phyloP scores from a whole-genome alignment of 1,140 invertebrate species.

The Leptestheria dahalacensis region DNA sequence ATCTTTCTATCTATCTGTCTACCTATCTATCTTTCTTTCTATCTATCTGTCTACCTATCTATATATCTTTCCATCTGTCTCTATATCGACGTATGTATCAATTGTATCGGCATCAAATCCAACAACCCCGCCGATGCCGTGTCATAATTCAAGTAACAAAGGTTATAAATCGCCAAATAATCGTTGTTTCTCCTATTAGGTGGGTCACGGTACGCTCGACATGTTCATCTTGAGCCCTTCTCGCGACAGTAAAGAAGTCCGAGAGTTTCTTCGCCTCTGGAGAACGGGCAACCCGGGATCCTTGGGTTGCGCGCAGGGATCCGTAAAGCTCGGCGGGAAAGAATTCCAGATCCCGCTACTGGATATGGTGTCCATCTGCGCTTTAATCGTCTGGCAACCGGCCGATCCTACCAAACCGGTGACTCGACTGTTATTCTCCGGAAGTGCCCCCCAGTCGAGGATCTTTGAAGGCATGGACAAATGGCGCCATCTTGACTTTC shows the following conservation, averaged over 20 bases:
- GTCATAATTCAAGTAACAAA: too few species aligned
- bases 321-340: constrained; percentile 31
- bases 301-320: constrained; percentile 47
- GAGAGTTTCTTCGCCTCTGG: constrained; percentile 84
- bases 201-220: constrained; percentile 85
- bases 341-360: constrained; percentile 70
- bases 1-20: too few species aligned
- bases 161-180: too few species aligned
- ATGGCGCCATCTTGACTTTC: constrained; percentile 51
- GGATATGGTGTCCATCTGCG: constrained; percentile 83
- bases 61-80: too few species aligned
- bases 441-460: constrained; percentile 85
- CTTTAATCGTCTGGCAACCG: constrained; percentile 84
- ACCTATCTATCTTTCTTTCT: too few species aligned
- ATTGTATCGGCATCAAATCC: too few species aligned
- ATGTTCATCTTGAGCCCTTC: constrained; percentile 92
- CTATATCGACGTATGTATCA: too few species aligned
- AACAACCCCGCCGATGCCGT: background rate
- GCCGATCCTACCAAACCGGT: constrained; percentile 84
- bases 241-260: constrained; percentile 79
- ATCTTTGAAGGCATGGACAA: constrained; percentile 88
- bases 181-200: background rate
- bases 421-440: constrained; percentile 85
- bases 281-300: constrained; percentile 37
- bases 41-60: too few species aligned